phyloP scores from a whole-genome alignment of 2,113 vertebrate species.

The Psettodes erumei region DNA sequence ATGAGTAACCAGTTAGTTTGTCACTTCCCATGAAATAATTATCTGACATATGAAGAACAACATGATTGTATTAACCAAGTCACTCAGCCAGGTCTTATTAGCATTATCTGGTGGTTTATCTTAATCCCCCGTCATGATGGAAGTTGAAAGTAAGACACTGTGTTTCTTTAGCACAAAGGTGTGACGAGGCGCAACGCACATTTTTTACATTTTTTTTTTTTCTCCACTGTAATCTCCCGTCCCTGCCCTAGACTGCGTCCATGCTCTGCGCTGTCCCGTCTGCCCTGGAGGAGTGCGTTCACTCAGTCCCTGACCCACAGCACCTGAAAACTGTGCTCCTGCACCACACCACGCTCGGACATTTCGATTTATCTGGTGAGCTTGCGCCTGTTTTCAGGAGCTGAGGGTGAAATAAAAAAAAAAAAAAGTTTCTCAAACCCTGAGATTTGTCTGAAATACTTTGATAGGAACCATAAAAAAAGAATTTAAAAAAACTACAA shows the following conservation, averaged over 20 bases:
- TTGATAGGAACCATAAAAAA: no score
- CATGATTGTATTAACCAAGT: not conserved
- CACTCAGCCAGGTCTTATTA: not conserved
- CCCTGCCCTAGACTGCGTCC: constrained; percentile 65
- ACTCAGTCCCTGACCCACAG: constrained; percentile 70
- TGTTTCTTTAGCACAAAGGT: not conserved
- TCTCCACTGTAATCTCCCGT: not conserved
- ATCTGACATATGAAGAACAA: not conserved
- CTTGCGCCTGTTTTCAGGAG: no score
- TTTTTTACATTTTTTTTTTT: not conserved
- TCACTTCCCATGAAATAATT: not conserved
- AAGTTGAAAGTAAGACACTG: not conserved
- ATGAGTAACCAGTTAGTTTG: not conserved
- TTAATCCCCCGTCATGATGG: not conserved
- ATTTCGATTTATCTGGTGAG: constrained; percentile 69
- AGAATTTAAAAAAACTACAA: no score
- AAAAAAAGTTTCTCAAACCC: not conserved
- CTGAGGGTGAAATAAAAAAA: no score
- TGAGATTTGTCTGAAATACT: not conserved
- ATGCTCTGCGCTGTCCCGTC: constrained; percentile 71
- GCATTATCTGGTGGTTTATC: not conserved
- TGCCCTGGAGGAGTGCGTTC: constrained; percentile 77
- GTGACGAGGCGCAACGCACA: not conserved
- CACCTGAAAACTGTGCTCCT: constrained; percentile 74
- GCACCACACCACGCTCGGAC: constrained; percentile 69